A percentile compares a stretch with the other conserved stretches of the same genome.
Evolutionary conservation across 2,888 invertebrate genomes (phyloP).

Genomic region (Schizaphis graminum): DNA sequence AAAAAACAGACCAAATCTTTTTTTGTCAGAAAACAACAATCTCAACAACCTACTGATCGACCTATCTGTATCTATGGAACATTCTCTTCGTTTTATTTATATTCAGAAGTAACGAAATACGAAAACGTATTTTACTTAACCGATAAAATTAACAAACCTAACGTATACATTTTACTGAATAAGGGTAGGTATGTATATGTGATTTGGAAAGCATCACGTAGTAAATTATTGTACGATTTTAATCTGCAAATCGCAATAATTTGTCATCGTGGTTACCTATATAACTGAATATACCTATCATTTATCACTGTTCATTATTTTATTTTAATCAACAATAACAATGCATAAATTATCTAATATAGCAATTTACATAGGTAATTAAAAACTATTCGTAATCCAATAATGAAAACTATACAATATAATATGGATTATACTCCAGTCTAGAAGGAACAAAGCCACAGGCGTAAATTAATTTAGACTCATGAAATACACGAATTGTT

Average conservation of each 20-base stretch:
- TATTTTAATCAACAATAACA: neutral
- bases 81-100: neutral
- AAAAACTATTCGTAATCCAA: neutral
- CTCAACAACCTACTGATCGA: neutral
- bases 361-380: neutral
- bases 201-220: neutral
- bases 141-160: neutral
- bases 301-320: neutral
- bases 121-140: neutral
- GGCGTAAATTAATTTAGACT: constrained; percentile 45
- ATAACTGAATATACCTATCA: neutral
- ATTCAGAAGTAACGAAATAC: neutral
- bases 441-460: constrained; percentile 27
- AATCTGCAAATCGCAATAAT: neutral
- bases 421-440: neutral
- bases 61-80: neutral
- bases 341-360: neutral
- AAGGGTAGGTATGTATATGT: neutral
- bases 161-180: neutral
- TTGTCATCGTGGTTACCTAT: neutral
- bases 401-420: neutral
- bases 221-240: neutral
- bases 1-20: neutral
- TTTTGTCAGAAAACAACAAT: neutral
- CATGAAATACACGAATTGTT: constrained; percentile 28